These are phyloP conservation scores for Corythaeola cristata DNA, from an alignment of 2,113 vertebrate genomes.

Conservation along the genomic window DNA sequence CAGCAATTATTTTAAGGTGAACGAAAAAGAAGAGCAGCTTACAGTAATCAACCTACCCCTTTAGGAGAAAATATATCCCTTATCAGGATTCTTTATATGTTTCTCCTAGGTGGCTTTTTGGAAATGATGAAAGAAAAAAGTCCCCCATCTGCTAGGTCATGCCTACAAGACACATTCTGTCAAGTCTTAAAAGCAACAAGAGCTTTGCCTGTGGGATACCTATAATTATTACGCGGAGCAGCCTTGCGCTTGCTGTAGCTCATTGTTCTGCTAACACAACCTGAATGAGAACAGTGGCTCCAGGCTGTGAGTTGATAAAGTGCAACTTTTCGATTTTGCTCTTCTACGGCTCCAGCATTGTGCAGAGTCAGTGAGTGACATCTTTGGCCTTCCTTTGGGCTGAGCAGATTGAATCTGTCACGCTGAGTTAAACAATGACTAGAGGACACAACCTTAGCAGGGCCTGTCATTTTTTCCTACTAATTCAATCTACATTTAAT, in stretches of 20 bases:
- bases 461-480: conserved; percentile 79
- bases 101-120: conserved; percentile 80
- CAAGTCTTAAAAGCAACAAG: conserved; percentile 82
- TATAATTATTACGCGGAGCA: conserved; percentile 80
- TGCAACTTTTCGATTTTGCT: conserved; percentile 86
- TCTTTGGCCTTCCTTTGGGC: conserved; percentile 78
- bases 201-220: conserved; percentile 85
- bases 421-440: conserved; percentile 85
- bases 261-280: conserved; percentile 82
- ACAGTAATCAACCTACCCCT: conserved; percentile 76
- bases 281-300: conserved; percentile 80
- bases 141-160: conserved; percentile 84
- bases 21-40: conserved; percentile 75
- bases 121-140: conserved; percentile 78
- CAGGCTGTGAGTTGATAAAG: conserved; percentile 86
- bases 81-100: conserved; percentile 79
- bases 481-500: conserved; percentile 91
- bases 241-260: conserved; percentile 76
- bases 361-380: conserved; percentile 78
- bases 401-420: conserved; percentile 91
- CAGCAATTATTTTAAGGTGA: conserved; percentile 74
- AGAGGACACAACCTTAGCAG: conserved; percentile 80
- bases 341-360: conserved; percentile 74
- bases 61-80: conserved; percentile 78
- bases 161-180: conserved; percentile 84